Percentiles rank a stretch among this genome's conserved stretches.
Evolutionary conservation across 2,113 vertebrate species (phyloP).

Genomic region (Macrotis lagotis): DNA sequence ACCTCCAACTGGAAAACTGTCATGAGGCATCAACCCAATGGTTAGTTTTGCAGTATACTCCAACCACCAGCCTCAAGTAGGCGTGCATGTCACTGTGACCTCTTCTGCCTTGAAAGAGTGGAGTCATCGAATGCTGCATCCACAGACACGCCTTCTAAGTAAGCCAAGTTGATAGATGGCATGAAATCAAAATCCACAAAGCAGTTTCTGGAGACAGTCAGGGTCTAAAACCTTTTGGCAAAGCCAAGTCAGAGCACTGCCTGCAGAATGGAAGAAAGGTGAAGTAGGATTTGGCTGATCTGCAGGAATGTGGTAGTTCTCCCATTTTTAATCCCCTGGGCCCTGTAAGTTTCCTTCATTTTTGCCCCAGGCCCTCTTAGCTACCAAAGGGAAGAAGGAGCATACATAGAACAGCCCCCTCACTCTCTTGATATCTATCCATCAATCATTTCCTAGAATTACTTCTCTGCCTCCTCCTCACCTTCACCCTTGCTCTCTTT

Average conservation of each 20-base stretch:
- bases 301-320: neutral
- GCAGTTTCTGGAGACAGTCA: constrained; percentile 50
- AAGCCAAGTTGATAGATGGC: constrained; percentile 52
- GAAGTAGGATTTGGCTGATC: neutral
- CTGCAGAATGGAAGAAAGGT: constrained; percentile 59
- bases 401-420: neutral
- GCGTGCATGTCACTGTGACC: constrained; percentile 63
- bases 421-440: neutral
- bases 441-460: neutral
- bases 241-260: constrained; percentile 44
- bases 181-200: constrained; percentile 43
- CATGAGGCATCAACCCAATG: constrained; percentile 57
- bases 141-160: constrained; percentile 38
- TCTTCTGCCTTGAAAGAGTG: constrained; percentile 60
- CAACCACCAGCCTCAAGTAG: constrained; percentile 53
- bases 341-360: constrained; percentile 30
- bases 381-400: neutral
- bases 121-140: constrained; percentile 30
- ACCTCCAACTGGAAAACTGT: constrained; percentile 32
- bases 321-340: neutral
- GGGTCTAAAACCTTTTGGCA: constrained; percentile 51
- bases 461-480: constrained; percentile 1
- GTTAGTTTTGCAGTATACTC: constrained; percentile 68
- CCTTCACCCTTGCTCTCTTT: neutral
- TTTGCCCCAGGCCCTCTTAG: neutral